Base-by-base conservation (phyloP, 2,888 invertebrate species). In the Drosophila conformis region DNA sequence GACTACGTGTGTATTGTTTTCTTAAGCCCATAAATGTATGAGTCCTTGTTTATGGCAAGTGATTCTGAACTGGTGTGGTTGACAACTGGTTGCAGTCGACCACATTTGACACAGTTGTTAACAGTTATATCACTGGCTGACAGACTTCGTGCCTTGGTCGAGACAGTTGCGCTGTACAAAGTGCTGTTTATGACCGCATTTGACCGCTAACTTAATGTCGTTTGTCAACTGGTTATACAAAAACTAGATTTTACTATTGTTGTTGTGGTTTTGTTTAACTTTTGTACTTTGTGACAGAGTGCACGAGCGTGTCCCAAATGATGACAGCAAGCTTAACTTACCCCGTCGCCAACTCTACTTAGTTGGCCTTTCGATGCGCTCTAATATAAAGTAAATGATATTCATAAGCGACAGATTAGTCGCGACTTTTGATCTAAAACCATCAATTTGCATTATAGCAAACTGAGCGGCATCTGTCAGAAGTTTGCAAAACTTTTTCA, bases 51-150 rank as follows among this genome's bases (percentile, higher is more conserved):
- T 52, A 36, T 46, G 33, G 53, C 64, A 46, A 46, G 25, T 36
- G 10, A 15, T 35, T 66, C 48, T 25, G 7, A 29, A 38, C 31
- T 36, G 27, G 13, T 42, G 35, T 48, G n/a, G n/a, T 42, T 48
- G 56, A 5, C n/a, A 73, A 78, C 83, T 71, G 68, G 75, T 86
- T 88, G 81, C 77, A 29, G 18, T 18, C 8, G 54, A 59, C 53
- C 21, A 38, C 58, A 29, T 35, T 42, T 51, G 36, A 13, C 48
- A 25, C 49, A 42, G 58, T 15, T 53, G 70, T 68, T 73, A 75
- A 89, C 89, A 72, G 85, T 88, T 85, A 87, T 88, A 80, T 85
- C 85, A 83, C 61, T 51, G 36, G 36, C 52, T 57, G 49, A 61
- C 57, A 68, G 56, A 69, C 60, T 69, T 62, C 51, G 70, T 69